These are phyloP conservation scores for Diaperis boleti DNA, from an alignment of 2,888 invertebrate genomes.

Conservation along the genomic window DNA sequence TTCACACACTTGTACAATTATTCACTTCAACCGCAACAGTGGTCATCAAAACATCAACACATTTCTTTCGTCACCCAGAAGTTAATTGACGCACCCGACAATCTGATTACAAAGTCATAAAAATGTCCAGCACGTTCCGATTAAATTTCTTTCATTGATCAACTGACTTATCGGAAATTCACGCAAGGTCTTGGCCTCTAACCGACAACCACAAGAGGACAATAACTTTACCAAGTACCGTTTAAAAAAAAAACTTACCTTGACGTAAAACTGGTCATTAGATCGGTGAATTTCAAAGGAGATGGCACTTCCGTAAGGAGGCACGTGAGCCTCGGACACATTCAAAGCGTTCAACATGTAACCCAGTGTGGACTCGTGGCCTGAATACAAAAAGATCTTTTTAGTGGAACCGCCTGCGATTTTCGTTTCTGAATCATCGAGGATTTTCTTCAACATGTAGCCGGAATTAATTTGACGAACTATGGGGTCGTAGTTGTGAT, in stretches of 20 bases:
- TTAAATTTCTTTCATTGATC: no score
- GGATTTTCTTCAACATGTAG: constrained; percentile 54
- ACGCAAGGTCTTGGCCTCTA: no score
- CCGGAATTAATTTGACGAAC: constrained; percentile 64
- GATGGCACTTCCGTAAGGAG: constrained; percentile 55
- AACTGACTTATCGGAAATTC: no score
- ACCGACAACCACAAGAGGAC: no score
- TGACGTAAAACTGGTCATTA: constrained; percentile 47
- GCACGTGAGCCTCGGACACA: constrained; percentile 48
- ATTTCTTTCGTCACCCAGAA: no score
- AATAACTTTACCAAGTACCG: no score
- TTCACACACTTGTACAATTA: no score
- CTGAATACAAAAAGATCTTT: constrained; percentile 57
- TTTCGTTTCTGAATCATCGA: constrained; percentile 50
- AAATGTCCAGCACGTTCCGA: no score
- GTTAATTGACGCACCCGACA: no score
- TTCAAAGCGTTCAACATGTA: constrained; percentile 52
- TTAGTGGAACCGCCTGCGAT: constrained; percentile 45
- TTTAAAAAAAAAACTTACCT: constrained; percentile 40
- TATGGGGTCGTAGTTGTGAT: constrained; percentile 58
- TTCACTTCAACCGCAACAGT: no score
- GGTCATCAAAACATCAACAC: no score
- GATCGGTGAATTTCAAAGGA: constrained; percentile 52
- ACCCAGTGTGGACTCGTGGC: constrained; percentile 57
- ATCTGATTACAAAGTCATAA: no score